These are phyloP conservation scores for Chromobotia macracanthus DNA, from an alignment of 2,797 vertebrate species.

Conservation along the genomic window DNA sequence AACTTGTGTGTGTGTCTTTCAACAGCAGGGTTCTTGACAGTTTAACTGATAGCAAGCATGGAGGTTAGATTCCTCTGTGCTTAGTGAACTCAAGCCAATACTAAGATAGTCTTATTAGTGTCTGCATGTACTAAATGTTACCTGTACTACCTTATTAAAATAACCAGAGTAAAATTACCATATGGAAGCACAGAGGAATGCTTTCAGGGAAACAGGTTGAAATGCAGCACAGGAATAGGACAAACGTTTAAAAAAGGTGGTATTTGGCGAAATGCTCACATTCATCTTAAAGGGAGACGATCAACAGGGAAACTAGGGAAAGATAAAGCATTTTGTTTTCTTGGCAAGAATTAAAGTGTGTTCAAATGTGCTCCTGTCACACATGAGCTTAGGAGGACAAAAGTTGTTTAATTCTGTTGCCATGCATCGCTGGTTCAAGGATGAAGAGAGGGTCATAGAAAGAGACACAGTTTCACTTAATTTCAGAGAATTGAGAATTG, in stretches of 20 bases:
- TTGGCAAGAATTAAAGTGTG: constrained; percentile 81
- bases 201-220: constrained; percentile 31
- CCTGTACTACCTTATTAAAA: constrained; percentile 7
- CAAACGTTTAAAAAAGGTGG: constrained; percentile 16
- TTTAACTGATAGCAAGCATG: constrained; percentile 41
- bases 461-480: constrained; percentile 78
- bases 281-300: constrained; percentile 53
- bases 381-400: constrained; percentile 85
- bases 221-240: constrained; percentile 36
- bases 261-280: constrained; percentile 40
- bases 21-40: constrained; percentile 45
- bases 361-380: constrained; percentile 81
- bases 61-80: constrained; percentile 49
- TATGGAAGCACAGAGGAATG: constrained; percentile 51
- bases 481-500: constrained; percentile 85
- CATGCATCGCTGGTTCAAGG: constrained; percentile 80
- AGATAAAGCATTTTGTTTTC: constrained; percentile 62
- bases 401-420: constrained; percentile 85
- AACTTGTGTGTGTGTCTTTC: constrained; percentile 41
- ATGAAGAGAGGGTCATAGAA: constrained; percentile 60
- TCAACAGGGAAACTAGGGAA: constrained; percentile 42
- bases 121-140: constrained; percentile 11
- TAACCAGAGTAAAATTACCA: constrained; percentile 27
- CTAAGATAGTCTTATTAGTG: constrained; percentile 32
- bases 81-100: constrained; percentile 59